Base-by-base conservation (phyloP, 2,113 vertebrate species). In the Beaufortia kweichowensis region DNA sequence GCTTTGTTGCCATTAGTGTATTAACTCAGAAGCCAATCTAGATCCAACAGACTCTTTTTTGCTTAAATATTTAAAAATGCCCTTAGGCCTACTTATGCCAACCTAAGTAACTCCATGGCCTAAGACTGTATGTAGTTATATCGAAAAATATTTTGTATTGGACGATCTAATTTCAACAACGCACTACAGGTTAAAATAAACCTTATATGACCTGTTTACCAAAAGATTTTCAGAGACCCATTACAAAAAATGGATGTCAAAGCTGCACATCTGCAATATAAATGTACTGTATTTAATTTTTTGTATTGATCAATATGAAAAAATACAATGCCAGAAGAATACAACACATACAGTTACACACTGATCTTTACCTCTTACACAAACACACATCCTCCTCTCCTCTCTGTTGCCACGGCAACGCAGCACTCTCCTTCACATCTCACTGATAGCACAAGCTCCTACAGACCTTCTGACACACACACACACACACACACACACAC, bases 331-430 rank as follows among this genome's bases (percentile, higher is more conserved):
- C 6, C n/a, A 53, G 19, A 9, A 4, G 23, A n/a, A 29, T 35
- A 7, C 59, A 50, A 19, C 21, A 76, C 9, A 23, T 3, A 11
- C 4, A 62, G 53, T 15, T 3, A 59, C 21, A 64, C 31, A 33
- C 15, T 23, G n/a, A 55, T 46, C 19, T 14, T 64, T 48, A 33
- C 68, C 28, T 19, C 24, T 56, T 24, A 35, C 31, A 50, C 63
- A 69, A 55, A 62, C 50, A 17, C 24, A 53, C 15, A 48, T 28
- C 28, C 59, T 10, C 56, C 59, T 39, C 43, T 65, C 55, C 53
- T 61, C 67, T 43, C 81, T 77, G 84, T 83, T 85, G 77, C 81
- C 77, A 81, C 68, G 77, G 79, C 75, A 83, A 85, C 81, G 3
- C 59, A 77, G 33, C 35, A 67, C 60, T 79, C 68, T 62, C 77